Evolutionary conservation across 2,113 vertebrate species (phyloP).

Genomic region (Pteronura brasiliensis): DNA sequence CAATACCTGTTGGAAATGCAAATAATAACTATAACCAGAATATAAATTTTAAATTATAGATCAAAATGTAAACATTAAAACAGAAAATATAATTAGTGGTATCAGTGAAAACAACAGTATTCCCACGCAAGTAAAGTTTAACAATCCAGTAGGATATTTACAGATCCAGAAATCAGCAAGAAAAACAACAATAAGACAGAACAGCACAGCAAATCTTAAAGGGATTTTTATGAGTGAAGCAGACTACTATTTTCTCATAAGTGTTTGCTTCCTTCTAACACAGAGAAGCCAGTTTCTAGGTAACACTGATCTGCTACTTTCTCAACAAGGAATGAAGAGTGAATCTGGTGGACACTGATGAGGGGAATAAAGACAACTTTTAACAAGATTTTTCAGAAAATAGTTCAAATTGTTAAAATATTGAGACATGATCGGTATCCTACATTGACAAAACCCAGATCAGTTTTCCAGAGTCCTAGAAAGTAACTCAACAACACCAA

Average conservation of each 20-base stretch:
- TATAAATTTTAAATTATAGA: not conserved
- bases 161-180: not conserved
- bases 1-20: rapidly evolving
- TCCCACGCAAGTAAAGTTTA: not conserved
- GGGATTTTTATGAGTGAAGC: not conserved
- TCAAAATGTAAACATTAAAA: slow-evolving; percentile 1
- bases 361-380: not conserved
- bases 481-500: not conserved
- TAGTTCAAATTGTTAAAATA: slow-evolving; percentile 2
- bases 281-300: not conserved
- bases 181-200: not conserved
- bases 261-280: not conserved
- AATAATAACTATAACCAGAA: not conserved
- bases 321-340: not conserved
- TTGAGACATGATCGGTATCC: not conserved
- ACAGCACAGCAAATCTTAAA: not conserved
- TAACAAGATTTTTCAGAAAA: not conserved
- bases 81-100: not conserved
- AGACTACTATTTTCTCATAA: not conserved
- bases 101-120: not conserved
- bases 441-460: not conserved
- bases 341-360: not conserved
- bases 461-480: not conserved
- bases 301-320: not conserved
- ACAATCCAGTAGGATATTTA: not conserved